Conservation (phyloP, 2,888 invertebrate genomes). For the Helicoverpa assulta region DNA sequence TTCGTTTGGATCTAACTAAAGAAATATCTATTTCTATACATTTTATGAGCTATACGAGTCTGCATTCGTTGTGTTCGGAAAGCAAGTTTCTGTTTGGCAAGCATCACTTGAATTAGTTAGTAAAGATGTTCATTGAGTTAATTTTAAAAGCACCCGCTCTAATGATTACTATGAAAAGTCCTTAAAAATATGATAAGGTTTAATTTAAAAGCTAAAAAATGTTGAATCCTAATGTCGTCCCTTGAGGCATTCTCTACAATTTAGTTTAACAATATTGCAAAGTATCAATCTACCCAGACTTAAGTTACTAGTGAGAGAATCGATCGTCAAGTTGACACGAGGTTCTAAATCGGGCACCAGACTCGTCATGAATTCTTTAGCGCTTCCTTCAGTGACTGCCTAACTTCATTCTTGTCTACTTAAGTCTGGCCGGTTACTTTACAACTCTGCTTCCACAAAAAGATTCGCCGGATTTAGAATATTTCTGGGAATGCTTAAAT, state of each 20-base stretch:
- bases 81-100: neutral
- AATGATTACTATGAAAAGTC: too few relatives aligned
- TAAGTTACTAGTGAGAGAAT: neutral
- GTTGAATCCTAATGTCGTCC: neutral
- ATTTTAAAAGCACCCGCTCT: too few relatives aligned
- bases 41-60: neutral
- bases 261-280: too few relatives aligned
- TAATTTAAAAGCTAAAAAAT: neutral
- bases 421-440: neutral
- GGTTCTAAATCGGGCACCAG: constrained; percentile 1
- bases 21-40: constrained; percentile 2
- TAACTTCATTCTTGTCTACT: neutral
- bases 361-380: neutral
- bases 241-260: constrained; percentile 8
- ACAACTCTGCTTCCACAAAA: neutral
- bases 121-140: too few relatives aligned
- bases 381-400: neutral
- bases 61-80: neutral
- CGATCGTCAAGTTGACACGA: neutral
- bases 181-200: too few relatives aligned
- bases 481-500: neutral
- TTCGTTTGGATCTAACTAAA: constrained; percentile 5
- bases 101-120: too few relatives aligned
- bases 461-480: neutral
- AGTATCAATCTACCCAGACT: neutral